A percentile compares a stretch with the other conserved stretches of the same genome.
phyloP scores from a whole-genome alignment of 92 coral and sea anemone genomes.

The Plumapathes pennacea region DNA sequence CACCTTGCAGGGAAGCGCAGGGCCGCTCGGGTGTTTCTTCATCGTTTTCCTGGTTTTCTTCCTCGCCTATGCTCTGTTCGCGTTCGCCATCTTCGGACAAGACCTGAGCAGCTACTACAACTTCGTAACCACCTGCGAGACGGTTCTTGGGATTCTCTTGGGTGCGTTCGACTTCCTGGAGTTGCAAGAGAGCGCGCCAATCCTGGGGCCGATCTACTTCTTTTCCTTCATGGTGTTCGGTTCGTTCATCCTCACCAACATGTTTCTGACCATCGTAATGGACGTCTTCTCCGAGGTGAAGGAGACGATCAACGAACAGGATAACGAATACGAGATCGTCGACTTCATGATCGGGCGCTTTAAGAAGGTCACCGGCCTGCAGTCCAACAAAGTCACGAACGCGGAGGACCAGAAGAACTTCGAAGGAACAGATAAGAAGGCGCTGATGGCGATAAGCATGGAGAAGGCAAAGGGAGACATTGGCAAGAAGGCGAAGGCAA shows the following conservation, averaged over 20 bases:
- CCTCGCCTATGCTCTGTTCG: conserved; percentile 78
- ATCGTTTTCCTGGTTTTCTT: conserved; percentile 80
- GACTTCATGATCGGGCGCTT: conserved; percentile 82
- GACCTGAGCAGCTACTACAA: conserved; percentile 62
- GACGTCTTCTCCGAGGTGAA: conserved; percentile 88
- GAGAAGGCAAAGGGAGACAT: conserved; percentile 47
- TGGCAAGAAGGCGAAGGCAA: conserved; percentile 30
- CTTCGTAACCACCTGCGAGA: conserved; percentile 75
- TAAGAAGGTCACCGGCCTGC: conserved; percentile 72
- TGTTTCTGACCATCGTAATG: conserved; percentile 83
- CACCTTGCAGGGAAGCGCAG: conserved; percentile 79
- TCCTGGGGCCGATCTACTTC: conserved; percentile 81
- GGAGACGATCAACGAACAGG: conserved; percentile 51
- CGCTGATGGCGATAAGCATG: conserved; percentile 36
- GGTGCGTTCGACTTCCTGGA: conserved; percentile 84
- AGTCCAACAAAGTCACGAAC: conserved; percentile 58
- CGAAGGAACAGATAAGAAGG: conserved; percentile 40
- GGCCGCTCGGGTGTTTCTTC: conserved; percentile 83
- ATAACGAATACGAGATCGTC: conserved; percentile 80
- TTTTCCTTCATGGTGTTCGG: conserved; percentile 92
- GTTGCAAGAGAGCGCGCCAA: conserved; percentile 65
- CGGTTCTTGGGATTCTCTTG: conserved; percentile 82
- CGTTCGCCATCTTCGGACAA: conserved; percentile 80
- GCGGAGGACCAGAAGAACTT: conserved; percentile 56
- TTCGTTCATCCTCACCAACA: conserved; percentile 81